Evolutionary conservation across 1,140 invertebrate species (phyloP).

Genomic region (Drosophila micromelanica): DNA sequence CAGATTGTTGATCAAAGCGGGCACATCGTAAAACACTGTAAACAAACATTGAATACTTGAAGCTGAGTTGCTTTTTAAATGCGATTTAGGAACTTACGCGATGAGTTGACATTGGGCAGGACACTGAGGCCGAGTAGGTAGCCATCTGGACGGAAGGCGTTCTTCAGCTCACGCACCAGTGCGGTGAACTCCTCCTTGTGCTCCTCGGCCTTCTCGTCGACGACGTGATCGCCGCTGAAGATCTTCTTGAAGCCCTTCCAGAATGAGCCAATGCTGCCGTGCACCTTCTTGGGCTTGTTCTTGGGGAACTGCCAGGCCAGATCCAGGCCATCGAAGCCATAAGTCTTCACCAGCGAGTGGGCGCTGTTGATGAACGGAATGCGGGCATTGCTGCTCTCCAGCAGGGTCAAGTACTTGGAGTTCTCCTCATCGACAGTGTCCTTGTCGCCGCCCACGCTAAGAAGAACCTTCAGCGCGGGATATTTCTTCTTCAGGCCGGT

Average conservation of each 20-base stretch:
- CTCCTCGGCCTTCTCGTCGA: slow-evolving; percentile 91
- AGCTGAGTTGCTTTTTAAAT: not conserved
- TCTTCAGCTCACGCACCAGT: slow-evolving; percentile 90
- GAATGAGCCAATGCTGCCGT: slow-evolving; percentile 87
- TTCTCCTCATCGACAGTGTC: slow-evolving; percentile 86
- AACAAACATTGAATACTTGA: slow-evolving; percentile 21
- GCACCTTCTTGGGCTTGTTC: slow-evolving; percentile 91
- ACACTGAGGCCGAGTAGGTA: slow-evolving; percentile 89
- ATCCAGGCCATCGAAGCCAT: slow-evolving; percentile 94
- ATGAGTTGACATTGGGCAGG: slow-evolving; percentile 91
- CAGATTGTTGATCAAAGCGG: slow-evolving; percentile 88
- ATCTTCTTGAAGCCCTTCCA: slow-evolving; percentile 91
- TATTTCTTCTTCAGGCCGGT: slow-evolving; percentile 89
- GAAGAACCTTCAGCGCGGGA: slow-evolving; percentile 90
- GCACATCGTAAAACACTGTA: slow-evolving; percentile 91
- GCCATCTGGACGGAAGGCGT: slow-evolving; percentile 87
- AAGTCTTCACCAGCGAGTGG: slow-evolving; percentile 88
- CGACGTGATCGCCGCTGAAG: slow-evolving; percentile 88
- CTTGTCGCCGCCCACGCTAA: slow-evolving; percentile 90
- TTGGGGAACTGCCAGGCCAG: slow-evolving; percentile 94
- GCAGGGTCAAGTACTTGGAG: slow-evolving; percentile 83
- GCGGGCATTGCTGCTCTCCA: slow-evolving; percentile 89
- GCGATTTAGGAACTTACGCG: slow-evolving; percentile 85
- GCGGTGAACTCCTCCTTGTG: slow-evolving; percentile 91
- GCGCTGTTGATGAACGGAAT: slow-evolving; percentile 91